Evolutionary conservation across 2,888 invertebrate genomes (phyloP), one percentile per base, ranked within the genome.

Genomic region (Griposia aprilina): DNA sequence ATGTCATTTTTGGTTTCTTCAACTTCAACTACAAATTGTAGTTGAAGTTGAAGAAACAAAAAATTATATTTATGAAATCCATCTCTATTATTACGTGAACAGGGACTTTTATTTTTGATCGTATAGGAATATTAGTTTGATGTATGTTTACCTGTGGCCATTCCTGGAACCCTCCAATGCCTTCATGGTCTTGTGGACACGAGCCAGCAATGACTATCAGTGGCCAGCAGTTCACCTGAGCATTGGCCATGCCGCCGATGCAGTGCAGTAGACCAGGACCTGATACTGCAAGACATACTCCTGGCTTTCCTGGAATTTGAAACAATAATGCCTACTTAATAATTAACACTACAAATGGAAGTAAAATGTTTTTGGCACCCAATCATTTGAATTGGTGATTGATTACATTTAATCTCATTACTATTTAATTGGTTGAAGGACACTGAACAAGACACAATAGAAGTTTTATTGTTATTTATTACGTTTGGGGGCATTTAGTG

Each of bases 151-250:
- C 98, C 97, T 99, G 99, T 0, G 98, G 98, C 96, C 98, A 99
- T 95, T 99, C 99, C 95, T 99, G 99, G 94, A 99, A 99, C 3
- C 99, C 99, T 41, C 99, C 99, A 89, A 99, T 98, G 15, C 98
- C 98, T 95, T 99, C 99, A 93, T 99, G 99, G 94, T 99, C 99
- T 91, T 98, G 97, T 26, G 99, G 98, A 89, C 98, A 98, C 0
- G 99, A 98, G 2, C 99, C 99, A 30, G 99, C 99, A 84, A 99
- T 98, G 7, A 99, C 99, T 60, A 99, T 91, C 69, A 99, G 94
- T 0, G 99, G 99, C 99, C 99, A 99, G 93, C 99, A 98, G 94
- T 99, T 99, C 8, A 99, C 97, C 94, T 99, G 99, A 4, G 99
- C 99, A 97, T 99, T 99, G 23, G 99, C 99, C 98, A 99, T 98